Percentiles rank a stretch among this genome's conserved stretches.
Conservation (phyloP, 1,140 invertebrate species). For the Drosophila persimilis region DNA sequence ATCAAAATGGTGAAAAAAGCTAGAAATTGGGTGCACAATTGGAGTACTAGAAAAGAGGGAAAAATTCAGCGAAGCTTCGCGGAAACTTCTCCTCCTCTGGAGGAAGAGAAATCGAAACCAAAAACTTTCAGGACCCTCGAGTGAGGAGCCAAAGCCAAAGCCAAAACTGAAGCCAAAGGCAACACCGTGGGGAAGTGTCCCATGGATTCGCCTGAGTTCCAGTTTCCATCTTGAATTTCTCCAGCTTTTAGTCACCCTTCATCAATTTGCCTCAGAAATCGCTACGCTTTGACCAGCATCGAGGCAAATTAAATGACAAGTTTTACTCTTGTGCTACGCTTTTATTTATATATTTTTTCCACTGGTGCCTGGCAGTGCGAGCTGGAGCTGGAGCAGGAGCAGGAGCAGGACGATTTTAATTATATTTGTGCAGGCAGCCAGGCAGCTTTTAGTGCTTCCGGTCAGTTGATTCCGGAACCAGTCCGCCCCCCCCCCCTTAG, state of each 20-base stretch:
- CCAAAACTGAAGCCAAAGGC: too few species aligned
- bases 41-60: too few species aligned
- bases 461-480: slow-evolving; percentile 50
- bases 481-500: too few species aligned
- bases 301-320: slow-evolving; percentile 70
- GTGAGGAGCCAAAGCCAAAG: too few species aligned
- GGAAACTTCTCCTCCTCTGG: too few species aligned
- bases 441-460: slow-evolving; percentile 71
- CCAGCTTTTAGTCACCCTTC: slow-evolving; percentile 10
- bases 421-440: slow-evolving; percentile 72
- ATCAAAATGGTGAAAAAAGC: too few species aligned
- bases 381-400: slow-evolving; percentile 5
- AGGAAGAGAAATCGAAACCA: slow-evolving; percentile 23
- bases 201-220: neutral
- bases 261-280: slow-evolving; percentile 41
- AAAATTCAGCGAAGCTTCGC: too few species aligned
- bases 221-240: slow-evolving; percentile 20
- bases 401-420: slow-evolving; percentile 51
- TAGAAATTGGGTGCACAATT: too few species aligned
- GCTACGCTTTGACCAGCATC: slow-evolving; percentile 48
- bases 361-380: neutral
- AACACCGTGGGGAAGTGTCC: too few species aligned
- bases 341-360: slow-evolving; percentile 36
- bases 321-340: slow-evolving; percentile 41
- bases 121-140: neutral